Evolutionary conservation across 2,888 invertebrate genomes (phyloP).

Genomic region (Nudaria mundana): DNA sequence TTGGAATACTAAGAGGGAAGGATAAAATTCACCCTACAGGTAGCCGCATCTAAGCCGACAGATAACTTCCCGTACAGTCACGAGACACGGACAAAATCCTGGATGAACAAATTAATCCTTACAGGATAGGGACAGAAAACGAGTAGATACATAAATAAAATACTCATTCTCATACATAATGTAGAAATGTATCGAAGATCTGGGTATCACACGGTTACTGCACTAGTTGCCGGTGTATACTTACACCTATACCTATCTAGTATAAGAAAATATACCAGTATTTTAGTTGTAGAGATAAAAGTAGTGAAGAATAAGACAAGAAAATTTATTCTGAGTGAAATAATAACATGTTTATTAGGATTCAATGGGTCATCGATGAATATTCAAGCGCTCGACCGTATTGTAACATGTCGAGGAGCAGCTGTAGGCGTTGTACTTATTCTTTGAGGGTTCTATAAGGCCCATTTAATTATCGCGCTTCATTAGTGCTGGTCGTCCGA

Average conservation of each 20-base stretch:
- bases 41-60: slow-evolving; percentile 70
- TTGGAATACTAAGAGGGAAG: slow-evolving; percentile 69
- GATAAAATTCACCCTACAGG: slow-evolving; percentile 72
- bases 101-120: slow-evolving; percentile 66
- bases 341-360: slow-evolving; percentile 37
- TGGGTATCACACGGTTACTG: slow-evolving; percentile 52
- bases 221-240: slow-evolving; percentile 13
- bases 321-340: slow-evolving; percentile 21
- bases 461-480: slow-evolving; percentile 61
- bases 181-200: slow-evolving; percentile 48
- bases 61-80: slow-evolving; percentile 57
- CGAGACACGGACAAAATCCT: slow-evolving; percentile 59
- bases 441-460: slow-evolving; percentile 37
- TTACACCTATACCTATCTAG: slow-evolving; percentile 14
- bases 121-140: slow-evolving; percentile 57
- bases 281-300: no score
- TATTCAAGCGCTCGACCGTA: slow-evolving; percentile 31
- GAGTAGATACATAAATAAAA: slow-evolving; percentile 45
- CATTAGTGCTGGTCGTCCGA: slow-evolving; percentile 51
- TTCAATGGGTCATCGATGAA: slow-evolving; percentile 43
- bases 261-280: background rate
- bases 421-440: slow-evolving; percentile 17
- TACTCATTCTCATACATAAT: slow-evolving; percentile 42
- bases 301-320: slow-evolving; percentile 2
- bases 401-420: slow-evolving; percentile 16